These are phyloP conservation scores for Tenualosa thibaudeaui DNA, from an alignment of 2,797 vertebrate species.

Conservation along the genomic window DNA sequence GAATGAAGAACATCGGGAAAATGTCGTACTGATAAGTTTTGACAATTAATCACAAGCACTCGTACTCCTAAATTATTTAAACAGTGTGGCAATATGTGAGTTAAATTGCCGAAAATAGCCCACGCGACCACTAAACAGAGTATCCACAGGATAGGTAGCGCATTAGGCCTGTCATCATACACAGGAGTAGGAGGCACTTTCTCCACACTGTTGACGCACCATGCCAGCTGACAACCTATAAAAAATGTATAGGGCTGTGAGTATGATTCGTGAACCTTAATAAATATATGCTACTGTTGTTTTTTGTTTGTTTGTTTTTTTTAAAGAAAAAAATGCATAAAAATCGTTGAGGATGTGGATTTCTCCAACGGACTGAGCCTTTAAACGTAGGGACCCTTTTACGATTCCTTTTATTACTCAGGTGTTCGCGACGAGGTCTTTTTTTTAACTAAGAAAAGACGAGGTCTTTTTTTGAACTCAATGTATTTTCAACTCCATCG, in stretches of 20 bases:
- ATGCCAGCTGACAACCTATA: not conserved
- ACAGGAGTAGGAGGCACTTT: too few species aligned
- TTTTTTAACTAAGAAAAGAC: not conserved
- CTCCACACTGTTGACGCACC: not conserved
- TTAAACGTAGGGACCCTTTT: too few species aligned
- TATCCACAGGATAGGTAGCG: not conserved
- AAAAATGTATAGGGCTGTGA: not conserved
- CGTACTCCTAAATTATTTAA: not conserved
- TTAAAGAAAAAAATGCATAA: too few species aligned
- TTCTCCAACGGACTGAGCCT: too few species aligned
- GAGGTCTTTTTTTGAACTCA: not conserved
- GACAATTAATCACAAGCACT: not conserved
- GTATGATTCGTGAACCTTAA: not conserved
- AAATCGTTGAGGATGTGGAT: not conserved
- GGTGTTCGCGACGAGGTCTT: not conserved
- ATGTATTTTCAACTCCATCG: conserved; percentile 42
- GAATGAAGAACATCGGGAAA: too few species aligned
- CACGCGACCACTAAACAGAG: not conserved
- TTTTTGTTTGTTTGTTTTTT: too few species aligned
- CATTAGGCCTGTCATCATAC: not conserved
- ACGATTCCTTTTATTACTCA: not conserved
- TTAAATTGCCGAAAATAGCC: not conserved
- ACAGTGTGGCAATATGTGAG: not conserved
- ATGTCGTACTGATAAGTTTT: not conserved
- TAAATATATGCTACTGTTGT: not conserved